Percentiles rank a stretch among this genome's conserved stretches.
Evolutionary conservation across 2,888 invertebrate genomes (phyloP).

Genomic region (Tholera decimalis): DNA sequence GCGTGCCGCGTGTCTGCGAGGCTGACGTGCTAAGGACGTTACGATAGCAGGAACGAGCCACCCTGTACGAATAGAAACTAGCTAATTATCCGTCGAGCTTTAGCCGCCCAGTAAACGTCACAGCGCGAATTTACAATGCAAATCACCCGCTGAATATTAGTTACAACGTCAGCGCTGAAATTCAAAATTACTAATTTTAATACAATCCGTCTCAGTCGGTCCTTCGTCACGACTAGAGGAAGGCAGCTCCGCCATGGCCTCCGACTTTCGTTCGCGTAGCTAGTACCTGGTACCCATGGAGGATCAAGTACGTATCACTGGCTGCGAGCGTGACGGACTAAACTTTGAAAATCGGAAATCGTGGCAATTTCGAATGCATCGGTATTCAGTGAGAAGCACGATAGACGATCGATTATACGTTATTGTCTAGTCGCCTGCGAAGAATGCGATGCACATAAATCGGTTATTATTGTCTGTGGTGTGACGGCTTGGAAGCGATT

Average conservation of each 20-base stretch:
- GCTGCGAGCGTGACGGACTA: slow-evolving; percentile 70
- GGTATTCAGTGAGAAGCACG: slow-evolving; percentile 81
- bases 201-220: slow-evolving; percentile 89
- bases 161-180: slow-evolving; percentile 88
- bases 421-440: slow-evolving; percentile 78
- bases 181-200: slow-evolving; percentile 91
- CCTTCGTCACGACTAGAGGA: slow-evolving; percentile 86
- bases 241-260: slow-evolving; percentile 85
- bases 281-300: slow-evolving; percentile 81
- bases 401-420: slow-evolving; percentile 84
- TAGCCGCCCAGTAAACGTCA: slow-evolving; percentile 86
- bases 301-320: slow-evolving; percentile 87
- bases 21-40: slow-evolving; percentile 82
- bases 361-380: slow-evolving; percentile 75
- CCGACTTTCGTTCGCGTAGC: slow-evolving; percentile 72
- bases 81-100: slow-evolving; percentile 90
- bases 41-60: slow-evolving; percentile 75
- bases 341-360: slow-evolving; percentile 72
- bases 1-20: slow-evolving; percentile 63
- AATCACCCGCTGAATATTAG: slow-evolving; percentile 90
- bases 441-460: slow-evolving; percentile 85
- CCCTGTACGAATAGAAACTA: slow-evolving; percentile 89
- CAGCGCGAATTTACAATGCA: slow-evolving; percentile 90
- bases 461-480: slow-evolving; percentile 82
- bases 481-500: slow-evolving; percentile 81